Evolutionary conservation across 1,140 invertebrate genomes (phyloP), one percentile per base, ranked within the genome.

Genomic region (Lasaia peninsularis): DNA sequence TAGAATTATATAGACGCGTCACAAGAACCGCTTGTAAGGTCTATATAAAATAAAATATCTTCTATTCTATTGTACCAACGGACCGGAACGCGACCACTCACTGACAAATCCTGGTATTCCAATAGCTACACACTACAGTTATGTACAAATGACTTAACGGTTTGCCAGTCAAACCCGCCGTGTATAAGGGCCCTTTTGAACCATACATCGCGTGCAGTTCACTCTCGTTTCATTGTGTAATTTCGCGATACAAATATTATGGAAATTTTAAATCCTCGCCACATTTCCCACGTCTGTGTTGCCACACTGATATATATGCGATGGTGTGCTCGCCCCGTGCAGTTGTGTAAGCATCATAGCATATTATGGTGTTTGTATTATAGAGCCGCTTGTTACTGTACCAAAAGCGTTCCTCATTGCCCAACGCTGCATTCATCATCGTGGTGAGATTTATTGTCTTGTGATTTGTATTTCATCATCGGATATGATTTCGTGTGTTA

Each of bases 181-280:
- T 28, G 14, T 51, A 7, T 16, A 9, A 21, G 8, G 34, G 18
- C 14, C 20, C 35, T 37, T 20, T 12, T 14, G 18, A 40, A 31
- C 34, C 12, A n/a, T 31, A 28, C 24, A 50, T 9, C 56, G 53
- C 53, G 44, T 52, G 51, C 21, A 40, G 50, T 55, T 31, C 35
- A 52, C 52, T 55, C 52, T 58, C 40, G 48, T 56, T 53, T 52
- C 55, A 67, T 81, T 77, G 68, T 69, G 67, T 68, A 80, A 78
- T 70, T 61, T 65, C 61, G 66, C 71, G 74, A 81, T 81, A 82
- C 77, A 80, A 83, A 82, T 85, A 82, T 85, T 81, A 82, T 82
- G 78, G 74, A 81, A 69, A 83, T 86, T 79, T 86, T 63, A 80
- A 81, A 80, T 81, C 70, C 63, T 65, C 64, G 65, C 56, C 50